A percentile compares a stretch with the other conserved stretches of the same genome.
phyloP scores from a whole-genome alignment of 2,797 vertebrate genomes.

The Bryconaethiops microstoma region DNA sequence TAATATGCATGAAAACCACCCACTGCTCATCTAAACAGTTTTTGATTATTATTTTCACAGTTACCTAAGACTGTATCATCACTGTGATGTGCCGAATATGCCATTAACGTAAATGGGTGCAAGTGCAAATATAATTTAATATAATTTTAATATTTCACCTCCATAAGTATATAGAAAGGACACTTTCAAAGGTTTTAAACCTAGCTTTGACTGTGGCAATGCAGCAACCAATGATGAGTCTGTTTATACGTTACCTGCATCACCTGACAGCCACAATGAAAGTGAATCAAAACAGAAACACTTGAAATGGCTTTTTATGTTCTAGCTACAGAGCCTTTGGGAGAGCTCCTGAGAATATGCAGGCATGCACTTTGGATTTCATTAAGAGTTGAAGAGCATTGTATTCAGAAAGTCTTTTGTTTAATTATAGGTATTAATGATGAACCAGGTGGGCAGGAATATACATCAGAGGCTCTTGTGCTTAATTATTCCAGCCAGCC shows the following conservation, averaged over 20 bases:
- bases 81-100: too few relatives aligned
- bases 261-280: not conserved
- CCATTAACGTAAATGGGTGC: too few relatives aligned
- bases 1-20: too few relatives aligned
- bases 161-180: not conserved
- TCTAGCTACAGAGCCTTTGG: not conserved
- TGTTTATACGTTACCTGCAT: not conserved
- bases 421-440: conserved; percentile 47
- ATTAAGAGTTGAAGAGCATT: conserved; percentile 31
- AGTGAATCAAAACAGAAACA: not conserved
- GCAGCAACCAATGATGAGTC: not conserved
- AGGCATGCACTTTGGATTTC: conserved; percentile 13
- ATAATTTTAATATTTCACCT: not conserved
- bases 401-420: conserved; percentile 32
- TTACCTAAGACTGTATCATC: too few relatives aligned
- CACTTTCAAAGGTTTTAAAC: not conserved
- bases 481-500: conserved; percentile 50
- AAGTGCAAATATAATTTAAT: not conserved
- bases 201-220: not conserved
- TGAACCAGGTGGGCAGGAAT: conserved; percentile 51
- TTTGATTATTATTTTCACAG: too few relatives aligned
- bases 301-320: not conserved
- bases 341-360: conserved; percentile 9
- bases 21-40: too few relatives aligned
- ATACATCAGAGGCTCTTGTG: conserved; percentile 38